These are phyloP conservation scores for Plectrocnemia conspersa DNA, from an alignment of 1,140 invertebrate genomes.

Conservation along the genomic window DNA sequence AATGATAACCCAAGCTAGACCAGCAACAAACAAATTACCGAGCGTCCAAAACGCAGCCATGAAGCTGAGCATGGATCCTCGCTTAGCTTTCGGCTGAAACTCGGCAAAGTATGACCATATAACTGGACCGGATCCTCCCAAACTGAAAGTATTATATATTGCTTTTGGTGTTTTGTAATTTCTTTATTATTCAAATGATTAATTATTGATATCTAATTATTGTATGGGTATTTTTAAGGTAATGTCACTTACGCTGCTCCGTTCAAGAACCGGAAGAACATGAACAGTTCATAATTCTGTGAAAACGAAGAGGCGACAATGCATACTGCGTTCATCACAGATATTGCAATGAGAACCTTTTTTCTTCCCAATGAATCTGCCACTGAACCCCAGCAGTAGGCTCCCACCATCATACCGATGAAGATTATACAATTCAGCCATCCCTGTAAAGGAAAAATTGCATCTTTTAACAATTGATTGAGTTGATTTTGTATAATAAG, in stretches of 20 bases:
- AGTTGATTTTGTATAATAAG: neutral
- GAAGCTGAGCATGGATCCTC: constrained; percentile 86
- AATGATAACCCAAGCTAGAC: constrained; percentile 84
- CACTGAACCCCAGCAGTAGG: constrained; percentile 85
- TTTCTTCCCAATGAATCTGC: constrained; percentile 82
- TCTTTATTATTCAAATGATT: neutral
- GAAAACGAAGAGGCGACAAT: constrained; percentile 84
- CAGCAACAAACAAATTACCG: constrained; percentile 82
- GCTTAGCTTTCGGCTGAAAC: constrained; percentile 83
- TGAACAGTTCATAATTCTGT: constrained; percentile 80
- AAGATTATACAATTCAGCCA: constrained; percentile 83
- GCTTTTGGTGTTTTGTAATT: neutral
- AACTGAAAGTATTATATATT: constrained; percentile 52
- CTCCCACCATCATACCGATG: constrained; percentile 90
- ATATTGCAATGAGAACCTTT: constrained; percentile 80
- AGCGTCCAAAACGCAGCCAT: constrained; percentile 93
- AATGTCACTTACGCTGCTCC: constrained; percentile 83
- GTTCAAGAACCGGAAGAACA: constrained; percentile 84
- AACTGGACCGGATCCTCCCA: constrained; percentile 89
- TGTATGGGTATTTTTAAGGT: constrained; percentile 26
- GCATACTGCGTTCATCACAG: constrained; percentile 83
- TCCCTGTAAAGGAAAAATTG: constrained; percentile 50
- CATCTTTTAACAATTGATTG: neutral
- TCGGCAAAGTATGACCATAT: constrained; percentile 95
- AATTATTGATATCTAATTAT: constrained; percentile 5